These are phyloP conservation scores for Boloria selene DNA, from an alignment of 2,888 invertebrate genomes.

Conservation along the genomic window DNA sequence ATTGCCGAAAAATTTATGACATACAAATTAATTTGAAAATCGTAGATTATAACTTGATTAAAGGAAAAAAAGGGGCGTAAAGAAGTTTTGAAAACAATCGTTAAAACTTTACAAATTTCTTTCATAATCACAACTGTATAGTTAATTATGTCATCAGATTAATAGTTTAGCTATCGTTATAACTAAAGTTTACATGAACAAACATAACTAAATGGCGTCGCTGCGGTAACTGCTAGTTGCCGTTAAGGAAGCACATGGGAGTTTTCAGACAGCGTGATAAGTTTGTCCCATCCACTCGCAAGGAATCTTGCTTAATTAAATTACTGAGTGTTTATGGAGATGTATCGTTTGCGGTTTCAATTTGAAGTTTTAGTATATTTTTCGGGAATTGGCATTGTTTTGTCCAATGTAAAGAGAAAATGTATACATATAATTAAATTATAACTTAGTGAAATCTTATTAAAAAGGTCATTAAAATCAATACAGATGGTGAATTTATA, in stretches of 20 bases:
- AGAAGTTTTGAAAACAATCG: too few relatives aligned
- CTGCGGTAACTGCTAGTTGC: conserved; percentile 29
- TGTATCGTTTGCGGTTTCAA: conserved; percentile 15
- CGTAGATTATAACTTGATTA: too few relatives aligned
- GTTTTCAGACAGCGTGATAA: conserved; percentile 24
- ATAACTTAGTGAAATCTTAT: too few relatives aligned
- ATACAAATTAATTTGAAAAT: too few relatives aligned
- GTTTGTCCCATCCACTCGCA: conserved; percentile 24
- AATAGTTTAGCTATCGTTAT: background rate
- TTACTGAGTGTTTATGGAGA: conserved; percentile 22
- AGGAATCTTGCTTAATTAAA: conserved; percentile 26
- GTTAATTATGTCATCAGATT: background rate
- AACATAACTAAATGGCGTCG: conserved; percentile 10
- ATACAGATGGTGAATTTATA: too few relatives aligned
- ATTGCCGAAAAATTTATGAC: too few relatives aligned
- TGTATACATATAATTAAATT: too few relatives aligned
- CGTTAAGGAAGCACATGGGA: conserved; percentile 29
- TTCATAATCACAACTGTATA: background rate
- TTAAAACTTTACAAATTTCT: too few relatives aligned
- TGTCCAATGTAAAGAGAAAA: background rate
- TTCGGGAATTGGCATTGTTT: background rate
- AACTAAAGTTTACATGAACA: background rate
- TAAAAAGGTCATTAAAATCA: too few relatives aligned
- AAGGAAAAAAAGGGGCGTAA: too few relatives aligned
- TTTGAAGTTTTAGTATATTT: background rate